Evolutionary conservation across 1,140 invertebrate species (phyloP).

Genomic region (Archivesica marissinica): DNA sequence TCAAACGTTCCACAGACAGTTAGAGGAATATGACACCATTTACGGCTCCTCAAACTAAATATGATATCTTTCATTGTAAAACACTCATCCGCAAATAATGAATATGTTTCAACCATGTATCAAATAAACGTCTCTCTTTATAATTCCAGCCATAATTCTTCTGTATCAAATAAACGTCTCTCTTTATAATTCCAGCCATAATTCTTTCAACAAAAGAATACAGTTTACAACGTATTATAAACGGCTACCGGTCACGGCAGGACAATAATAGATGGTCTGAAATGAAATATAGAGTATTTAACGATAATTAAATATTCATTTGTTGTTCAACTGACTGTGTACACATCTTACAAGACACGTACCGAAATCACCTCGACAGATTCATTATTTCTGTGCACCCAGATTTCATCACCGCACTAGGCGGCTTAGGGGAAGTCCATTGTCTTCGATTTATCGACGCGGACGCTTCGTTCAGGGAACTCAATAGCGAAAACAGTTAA

Average conservation of each 20-base stretch:
- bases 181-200: slow-evolving; percentile 1
- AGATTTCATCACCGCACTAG: slow-evolving; percentile 4
- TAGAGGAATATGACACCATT: background rate
- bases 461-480: background rate
- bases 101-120: slow-evolving; percentile 3
- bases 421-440: background rate
- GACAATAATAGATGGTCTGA: background rate
- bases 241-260: background rate
- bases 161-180: background rate
- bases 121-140: background rate
- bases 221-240: background rate
- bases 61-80: slow-evolving; percentile 29
- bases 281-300: slow-evolving; percentile 7
- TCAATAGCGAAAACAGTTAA: background rate
- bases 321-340: slow-evolving; percentile 2
- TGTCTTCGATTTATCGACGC: background rate
- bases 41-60: background rate
- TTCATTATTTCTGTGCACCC: slow-evolving; percentile 15
- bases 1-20: slow-evolving; percentile 16
- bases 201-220: slow-evolving; percentile 18
- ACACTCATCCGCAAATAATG: background rate
- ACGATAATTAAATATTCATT: slow-evolving; percentile 6
- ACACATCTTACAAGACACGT: background rate
- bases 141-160: slow-evolving; percentile 28
- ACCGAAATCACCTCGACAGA: background rate